Percentiles rank a stretch among this genome's conserved stretches.
Evolutionary conservation across 2,113 vertebrate genomes (phyloP).

Genomic region (Burhinus oedicnemus): DNA sequence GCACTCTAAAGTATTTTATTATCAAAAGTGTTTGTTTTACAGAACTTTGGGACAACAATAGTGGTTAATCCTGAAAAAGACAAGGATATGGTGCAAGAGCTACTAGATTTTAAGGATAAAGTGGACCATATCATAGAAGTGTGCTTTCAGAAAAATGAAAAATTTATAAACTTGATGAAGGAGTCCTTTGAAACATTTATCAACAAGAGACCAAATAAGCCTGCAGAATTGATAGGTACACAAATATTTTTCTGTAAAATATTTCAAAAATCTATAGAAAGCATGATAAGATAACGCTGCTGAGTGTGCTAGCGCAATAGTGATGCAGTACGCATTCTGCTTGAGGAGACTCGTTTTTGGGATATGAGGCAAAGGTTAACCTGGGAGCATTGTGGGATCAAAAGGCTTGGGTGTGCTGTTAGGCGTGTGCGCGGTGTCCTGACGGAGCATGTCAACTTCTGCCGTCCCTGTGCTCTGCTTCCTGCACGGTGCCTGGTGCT

Average conservation of each 20-base stretch:
- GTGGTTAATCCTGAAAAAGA: conserved; percentile 87
- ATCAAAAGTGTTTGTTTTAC: conserved; percentile 71
- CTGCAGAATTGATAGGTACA: conserved; percentile 84
- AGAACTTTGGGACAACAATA: conserved; percentile 84
- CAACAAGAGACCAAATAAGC: conserved; percentile 87
- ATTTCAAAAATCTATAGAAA: conserved; percentile 14
- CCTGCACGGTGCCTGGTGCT: not conserved
- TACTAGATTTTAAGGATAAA: conserved; percentile 86
- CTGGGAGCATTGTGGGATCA: accelerated
- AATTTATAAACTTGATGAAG: conserved; percentile 84
- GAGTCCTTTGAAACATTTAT: conserved; percentile 86
- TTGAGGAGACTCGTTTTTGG: not conserved
- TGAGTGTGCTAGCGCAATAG: conserved; percentile 41
- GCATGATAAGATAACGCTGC: conserved; percentile 36
- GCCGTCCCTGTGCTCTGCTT: not conserved
- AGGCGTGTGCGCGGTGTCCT: not conserved
- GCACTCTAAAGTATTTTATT: conserved; percentile 52
- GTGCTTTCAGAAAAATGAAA: conserved; percentile 86
- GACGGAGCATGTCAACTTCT: not conserved
- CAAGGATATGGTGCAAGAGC: conserved; percentile 86
- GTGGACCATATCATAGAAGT: conserved; percentile 84
- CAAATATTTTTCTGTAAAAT: conserved; percentile 38
- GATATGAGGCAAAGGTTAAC: not conserved
- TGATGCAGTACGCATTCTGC: not conserved
- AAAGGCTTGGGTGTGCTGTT: not conserved